Evolutionary conservation across 2,113 vertebrate species (phyloP).

Genomic region (Jacana jacana): DNA sequence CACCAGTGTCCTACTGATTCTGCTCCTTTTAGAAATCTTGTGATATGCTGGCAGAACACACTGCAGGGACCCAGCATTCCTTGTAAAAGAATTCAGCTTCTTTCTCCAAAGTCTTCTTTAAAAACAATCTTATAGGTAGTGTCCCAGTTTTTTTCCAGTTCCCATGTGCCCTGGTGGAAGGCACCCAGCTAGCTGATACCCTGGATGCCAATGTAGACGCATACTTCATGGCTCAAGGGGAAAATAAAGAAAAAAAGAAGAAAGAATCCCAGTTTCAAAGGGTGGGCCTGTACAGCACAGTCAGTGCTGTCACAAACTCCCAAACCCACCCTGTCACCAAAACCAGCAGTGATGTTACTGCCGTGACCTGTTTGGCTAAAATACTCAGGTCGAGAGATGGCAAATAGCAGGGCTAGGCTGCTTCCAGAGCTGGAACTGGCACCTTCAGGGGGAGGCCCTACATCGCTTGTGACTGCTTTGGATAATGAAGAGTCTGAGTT

Average conservation of each 20-base stretch:
- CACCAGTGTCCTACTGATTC: conserved; percentile 22
- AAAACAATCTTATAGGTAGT: not conserved
- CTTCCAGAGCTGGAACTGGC: not conserved
- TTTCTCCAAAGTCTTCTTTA: not conserved
- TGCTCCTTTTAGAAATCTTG: conserved; percentile 52
- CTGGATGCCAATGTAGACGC: not conserved
- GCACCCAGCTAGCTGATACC: not conserved
- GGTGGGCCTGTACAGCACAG: not conserved
- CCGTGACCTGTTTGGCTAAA: not conserved
- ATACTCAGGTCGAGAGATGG: not conserved
- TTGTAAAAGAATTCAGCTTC: not conserved
- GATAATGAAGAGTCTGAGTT: not conserved
- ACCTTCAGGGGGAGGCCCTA: not conserved
- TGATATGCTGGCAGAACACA: conserved; percentile 35
- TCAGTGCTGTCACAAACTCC: not conserved
- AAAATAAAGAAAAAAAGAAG: not conserved
- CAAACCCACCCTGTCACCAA: not conserved
- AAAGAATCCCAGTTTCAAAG: not conserved
- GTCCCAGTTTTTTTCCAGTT: not conserved
- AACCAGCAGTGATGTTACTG: not conserved
- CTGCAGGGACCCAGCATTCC: not conserved
- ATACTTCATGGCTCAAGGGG: not conserved
- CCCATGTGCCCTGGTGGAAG: not conserved
- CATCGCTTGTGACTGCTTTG: not conserved
- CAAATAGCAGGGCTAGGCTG: not conserved